A percentile compares a stretch with the other conserved stretches of the same genome.
Evolutionary conservation across 2,797 vertebrate species (phyloP).

Genomic region (Gouania willdenowi): DNA sequence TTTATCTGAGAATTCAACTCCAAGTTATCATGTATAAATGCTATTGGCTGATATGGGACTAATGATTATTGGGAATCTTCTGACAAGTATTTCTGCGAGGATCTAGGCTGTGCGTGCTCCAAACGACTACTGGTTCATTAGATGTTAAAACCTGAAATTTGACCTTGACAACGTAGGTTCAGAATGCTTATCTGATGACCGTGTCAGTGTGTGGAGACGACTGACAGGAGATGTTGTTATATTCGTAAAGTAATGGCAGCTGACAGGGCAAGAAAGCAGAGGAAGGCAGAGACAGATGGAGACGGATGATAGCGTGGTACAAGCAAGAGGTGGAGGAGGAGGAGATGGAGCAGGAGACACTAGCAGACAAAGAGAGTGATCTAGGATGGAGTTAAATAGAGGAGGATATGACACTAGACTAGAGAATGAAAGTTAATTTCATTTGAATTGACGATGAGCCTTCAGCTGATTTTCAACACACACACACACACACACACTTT

Average conservation of each 20-base stretch:
- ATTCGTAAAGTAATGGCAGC: conserved; percentile 48
- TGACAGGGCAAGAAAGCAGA: conserved; percentile 46
- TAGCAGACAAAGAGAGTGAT: conserved; percentile 14
- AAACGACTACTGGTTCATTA: too few species aligned
- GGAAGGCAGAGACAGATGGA: conserved; percentile 52
- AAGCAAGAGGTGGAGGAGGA: conserved; percentile 25
- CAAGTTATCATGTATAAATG: too few species aligned
- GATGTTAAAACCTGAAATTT: conserved; percentile 20
- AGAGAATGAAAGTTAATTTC: conserved; percentile 8
- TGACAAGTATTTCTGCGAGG: too few species aligned
- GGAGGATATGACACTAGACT: conserved; percentile 6
- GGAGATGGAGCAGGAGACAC: not conserved
- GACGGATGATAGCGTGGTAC: conserved; percentile 53
- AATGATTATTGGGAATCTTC: too few species aligned
- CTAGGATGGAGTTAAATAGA: conserved; percentile 13
- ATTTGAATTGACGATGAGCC: conserved; percentile 18
- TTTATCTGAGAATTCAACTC: too few species aligned
- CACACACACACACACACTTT: too few species aligned
- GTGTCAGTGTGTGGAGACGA: conserved; percentile 45
- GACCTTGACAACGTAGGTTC: conserved; percentile 45
- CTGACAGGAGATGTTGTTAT: conserved; percentile 60
- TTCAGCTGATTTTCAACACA: too few species aligned
- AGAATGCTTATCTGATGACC: conserved; percentile 29
- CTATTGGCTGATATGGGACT: too few species aligned
- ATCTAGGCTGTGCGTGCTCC: too few species aligned